These are phyloP conservation scores for Plemyria rubiginata DNA, from an alignment of 2,888 invertebrate species.

Conservation along the genomic window DNA sequence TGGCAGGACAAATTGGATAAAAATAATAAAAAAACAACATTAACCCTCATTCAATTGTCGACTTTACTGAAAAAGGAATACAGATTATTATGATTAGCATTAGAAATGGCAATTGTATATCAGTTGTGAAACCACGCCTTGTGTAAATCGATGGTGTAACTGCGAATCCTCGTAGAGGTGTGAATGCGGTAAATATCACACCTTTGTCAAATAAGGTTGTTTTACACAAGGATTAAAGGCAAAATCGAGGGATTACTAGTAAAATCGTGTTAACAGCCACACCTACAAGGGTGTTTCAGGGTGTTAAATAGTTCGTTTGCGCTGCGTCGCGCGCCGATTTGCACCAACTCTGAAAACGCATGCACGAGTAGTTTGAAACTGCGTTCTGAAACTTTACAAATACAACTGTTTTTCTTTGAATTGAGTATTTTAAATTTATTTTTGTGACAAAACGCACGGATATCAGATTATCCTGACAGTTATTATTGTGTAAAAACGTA, in stretches of 20 bases:
- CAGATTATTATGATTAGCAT: constrained; percentile 35
- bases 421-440: too few relatives aligned
- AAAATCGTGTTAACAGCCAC: constrained; percentile 45
- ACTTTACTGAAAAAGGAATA: constrained; percentile 41
- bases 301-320: constrained; percentile 16
- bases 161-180: constrained; percentile 15
- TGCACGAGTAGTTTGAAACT: neutral
- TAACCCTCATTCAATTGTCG: constrained; percentile 30
- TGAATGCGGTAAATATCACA: constrained; percentile 31
- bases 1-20: constrained; percentile 38
- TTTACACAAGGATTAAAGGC: constrained; percentile 36
- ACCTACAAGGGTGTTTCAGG: constrained; percentile 33
- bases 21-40: constrained; percentile 34
- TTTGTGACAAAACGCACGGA: too few relatives aligned
- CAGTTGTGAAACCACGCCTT: constrained; percentile 13
- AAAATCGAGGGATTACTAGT: constrained; percentile 28
- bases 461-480: too few relatives aligned
- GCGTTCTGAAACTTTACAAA: too few relatives aligned
- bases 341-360: neutral
- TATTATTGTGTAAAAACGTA: too few relatives aligned
- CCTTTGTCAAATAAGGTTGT: constrained; percentile 38
- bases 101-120: constrained; percentile 23
- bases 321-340: neutral
- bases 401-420: too few relatives aligned
- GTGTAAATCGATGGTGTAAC: neutral